These are phyloP conservation scores for Gymnoscelis rufifasciata DNA, from an alignment of 2,888 invertebrate species.

Conservation along the genomic window DNA sequence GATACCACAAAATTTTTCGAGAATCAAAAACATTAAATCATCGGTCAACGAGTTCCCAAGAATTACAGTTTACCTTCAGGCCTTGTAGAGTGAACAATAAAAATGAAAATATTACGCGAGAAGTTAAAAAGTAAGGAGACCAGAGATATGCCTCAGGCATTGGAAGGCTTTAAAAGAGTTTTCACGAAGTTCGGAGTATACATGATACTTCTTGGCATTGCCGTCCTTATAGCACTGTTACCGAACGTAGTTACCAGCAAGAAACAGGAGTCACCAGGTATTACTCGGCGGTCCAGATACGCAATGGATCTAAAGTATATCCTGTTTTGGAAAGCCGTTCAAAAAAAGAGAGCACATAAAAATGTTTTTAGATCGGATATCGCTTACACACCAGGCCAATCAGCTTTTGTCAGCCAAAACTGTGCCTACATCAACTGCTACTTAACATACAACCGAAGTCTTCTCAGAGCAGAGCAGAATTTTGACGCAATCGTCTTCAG, in stretches of 20 bases:
- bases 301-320: constrained; percentile 63
- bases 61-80: constrained; percentile 1
- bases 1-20: constrained; percentile 2
- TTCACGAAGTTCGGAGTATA: constrained; percentile 37
- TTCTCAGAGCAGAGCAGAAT: constrained; percentile 41
- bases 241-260: constrained; percentile 36
- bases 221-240: constrained; percentile 38
- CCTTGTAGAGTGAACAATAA: neutral
- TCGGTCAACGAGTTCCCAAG: too few relatives aligned
- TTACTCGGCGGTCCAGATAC: constrained; percentile 32
- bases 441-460: constrained; percentile 50
- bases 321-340: constrained; percentile 51
- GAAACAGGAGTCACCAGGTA: constrained; percentile 18
- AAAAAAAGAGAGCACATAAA: constrained; percentile 24
- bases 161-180: constrained; percentile 37
- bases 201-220: constrained; percentile 29
- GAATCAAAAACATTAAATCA: constrained; percentile 5
- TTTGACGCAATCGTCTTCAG: constrained; percentile 62
- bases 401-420: constrained; percentile 52
- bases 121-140: constrained; percentile 39
- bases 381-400: constrained; percentile 44
- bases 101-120: constrained; percentile 25
- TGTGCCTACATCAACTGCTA: constrained; percentile 61
- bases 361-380: constrained; percentile 24
- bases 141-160: constrained; percentile 45